Percentiles rank a stretch among this genome's conserved stretches.
Conservation (phyloP, 2,113 vertebrate species). For the Excalfactoria chinensis region DNA sequence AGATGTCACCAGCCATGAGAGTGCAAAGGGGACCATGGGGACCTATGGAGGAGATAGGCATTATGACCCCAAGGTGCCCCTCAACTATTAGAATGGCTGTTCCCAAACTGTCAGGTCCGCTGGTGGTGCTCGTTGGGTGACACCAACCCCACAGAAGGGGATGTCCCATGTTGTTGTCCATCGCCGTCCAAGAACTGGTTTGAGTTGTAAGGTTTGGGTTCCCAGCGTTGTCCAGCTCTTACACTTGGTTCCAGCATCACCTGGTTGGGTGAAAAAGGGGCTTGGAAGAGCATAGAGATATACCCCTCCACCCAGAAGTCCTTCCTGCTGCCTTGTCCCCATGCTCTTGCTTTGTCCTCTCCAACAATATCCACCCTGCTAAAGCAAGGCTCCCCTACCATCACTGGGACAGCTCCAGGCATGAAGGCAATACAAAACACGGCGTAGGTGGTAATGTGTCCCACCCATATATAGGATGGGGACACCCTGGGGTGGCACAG, state of each 20-base stretch:
- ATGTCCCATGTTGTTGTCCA: no score
- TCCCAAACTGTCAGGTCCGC: neutral
- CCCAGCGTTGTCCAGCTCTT: neutral
- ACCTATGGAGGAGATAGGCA: no score
- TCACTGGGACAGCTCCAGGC: neutral
- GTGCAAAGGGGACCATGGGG: no score
- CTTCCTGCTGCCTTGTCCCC: no score
- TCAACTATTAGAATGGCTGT: neutral
- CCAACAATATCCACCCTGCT: rapidly evolving
- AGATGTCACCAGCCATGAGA: neutral
- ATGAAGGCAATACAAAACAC: neutral
- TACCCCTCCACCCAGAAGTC: neutral
- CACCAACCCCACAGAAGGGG: no score
- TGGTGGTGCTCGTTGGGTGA: neutral
- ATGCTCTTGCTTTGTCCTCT: neutral
- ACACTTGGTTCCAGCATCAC: rapidly evolving
- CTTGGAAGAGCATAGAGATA: neutral
- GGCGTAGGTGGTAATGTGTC: neutral
- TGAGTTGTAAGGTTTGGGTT: neutral
- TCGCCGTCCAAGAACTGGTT: slow-evolving; percentile 66
- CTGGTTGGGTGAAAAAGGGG: neutral
- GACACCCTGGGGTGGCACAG: neutral
- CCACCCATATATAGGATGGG: neutral
- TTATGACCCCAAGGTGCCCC: no score
- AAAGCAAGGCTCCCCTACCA: rapidly evolving